These are phyloP conservation scores for Vireo griseus DNA, from an alignment of 2,797 vertebrate genomes.

Conservation along the genomic window DNA sequence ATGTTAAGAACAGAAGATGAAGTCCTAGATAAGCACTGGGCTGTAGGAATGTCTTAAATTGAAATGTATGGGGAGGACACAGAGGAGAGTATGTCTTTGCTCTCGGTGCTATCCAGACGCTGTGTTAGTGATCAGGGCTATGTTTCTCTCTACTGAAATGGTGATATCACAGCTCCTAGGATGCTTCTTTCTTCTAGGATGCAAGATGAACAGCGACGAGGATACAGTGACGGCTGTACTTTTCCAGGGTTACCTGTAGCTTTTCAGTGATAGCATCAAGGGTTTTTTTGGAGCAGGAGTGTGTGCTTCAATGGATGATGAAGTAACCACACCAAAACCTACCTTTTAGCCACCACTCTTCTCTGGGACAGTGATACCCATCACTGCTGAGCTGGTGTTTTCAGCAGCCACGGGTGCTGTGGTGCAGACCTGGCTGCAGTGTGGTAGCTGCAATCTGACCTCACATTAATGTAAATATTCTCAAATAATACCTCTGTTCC, in stretches of 20 bases:
- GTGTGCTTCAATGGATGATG: neutral
- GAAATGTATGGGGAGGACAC: neutral
- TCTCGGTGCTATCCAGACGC: neutral
- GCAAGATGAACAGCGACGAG: neutral
- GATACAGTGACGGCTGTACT: neutral
- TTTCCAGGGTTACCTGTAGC: neutral
- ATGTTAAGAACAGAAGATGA: conserved; percentile 43
- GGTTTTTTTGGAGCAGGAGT: neutral
- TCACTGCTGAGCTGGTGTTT: neutral
- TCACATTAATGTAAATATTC: neutral
- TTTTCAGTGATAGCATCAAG: neutral
- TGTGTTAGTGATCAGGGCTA: neutral
- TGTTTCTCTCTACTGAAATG: neutral
- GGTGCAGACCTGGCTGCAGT: neutral
- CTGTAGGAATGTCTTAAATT: conserved; percentile 25
- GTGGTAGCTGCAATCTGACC: neutral
- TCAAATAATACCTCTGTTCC: neutral
- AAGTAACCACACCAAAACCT: neutral
- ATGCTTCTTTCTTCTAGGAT: neutral
- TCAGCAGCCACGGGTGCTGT: neutral
- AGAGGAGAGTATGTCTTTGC: neutral
- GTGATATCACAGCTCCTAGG: neutral
- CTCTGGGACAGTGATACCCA: neutral
- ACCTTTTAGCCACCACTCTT: neutral
- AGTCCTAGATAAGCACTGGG: conserved; percentile 49